Percentiles rank a stretch among this genome's conserved stretches.
Conservation (phyloP, 2,888 invertebrate genomes). For the Abrostola tripartita region DNA sequence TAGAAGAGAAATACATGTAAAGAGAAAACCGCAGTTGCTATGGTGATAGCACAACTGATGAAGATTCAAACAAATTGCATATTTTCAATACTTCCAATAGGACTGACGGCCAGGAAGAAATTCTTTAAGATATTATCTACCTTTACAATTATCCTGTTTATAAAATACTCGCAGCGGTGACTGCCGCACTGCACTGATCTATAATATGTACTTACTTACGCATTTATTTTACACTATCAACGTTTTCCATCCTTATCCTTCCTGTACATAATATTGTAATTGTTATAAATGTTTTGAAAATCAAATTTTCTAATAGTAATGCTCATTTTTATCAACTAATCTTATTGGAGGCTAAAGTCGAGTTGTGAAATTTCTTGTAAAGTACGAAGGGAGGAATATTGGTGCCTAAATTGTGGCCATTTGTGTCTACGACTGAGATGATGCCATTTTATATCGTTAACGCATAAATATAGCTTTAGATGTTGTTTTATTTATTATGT, state of each 20-base stretch:
- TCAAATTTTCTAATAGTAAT: constrained; percentile 47
- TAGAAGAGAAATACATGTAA: too few relatives aligned
- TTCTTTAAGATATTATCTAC: too few relatives aligned
- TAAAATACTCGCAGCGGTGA: not conserved
- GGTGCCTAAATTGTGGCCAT: constrained; percentile 47
- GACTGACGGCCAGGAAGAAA: too few relatives aligned
- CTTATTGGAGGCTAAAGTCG: constrained; percentile 32
- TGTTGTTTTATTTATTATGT: constrained; percentile 47
- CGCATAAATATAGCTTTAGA: constrained; percentile 46
- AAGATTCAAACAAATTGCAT: too few relatives aligned
- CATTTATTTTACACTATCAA: constrained; percentile 53
- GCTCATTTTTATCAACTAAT: constrained; percentile 25
- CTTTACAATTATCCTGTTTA: too few relatives aligned
- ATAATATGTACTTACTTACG: constrained; percentile 44
- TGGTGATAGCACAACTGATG: too few relatives aligned
- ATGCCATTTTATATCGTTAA: constrained; percentile 52
- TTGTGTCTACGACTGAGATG: constrained; percentile 49
- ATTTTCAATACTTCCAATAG: too few relatives aligned
- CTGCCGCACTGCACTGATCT: constrained; percentile 12
- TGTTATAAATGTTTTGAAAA: constrained; percentile 42
- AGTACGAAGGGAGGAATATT: constrained; percentile 18
- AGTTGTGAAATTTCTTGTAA: constrained; percentile 21
- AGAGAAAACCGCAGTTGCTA: too few relatives aligned
- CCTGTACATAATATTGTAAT: constrained; percentile 44
- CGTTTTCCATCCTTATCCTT: constrained; percentile 43